Base-by-base conservation (phyloP, 2,797 vertebrate species). In the Atherinosoma microstoma region DNA sequence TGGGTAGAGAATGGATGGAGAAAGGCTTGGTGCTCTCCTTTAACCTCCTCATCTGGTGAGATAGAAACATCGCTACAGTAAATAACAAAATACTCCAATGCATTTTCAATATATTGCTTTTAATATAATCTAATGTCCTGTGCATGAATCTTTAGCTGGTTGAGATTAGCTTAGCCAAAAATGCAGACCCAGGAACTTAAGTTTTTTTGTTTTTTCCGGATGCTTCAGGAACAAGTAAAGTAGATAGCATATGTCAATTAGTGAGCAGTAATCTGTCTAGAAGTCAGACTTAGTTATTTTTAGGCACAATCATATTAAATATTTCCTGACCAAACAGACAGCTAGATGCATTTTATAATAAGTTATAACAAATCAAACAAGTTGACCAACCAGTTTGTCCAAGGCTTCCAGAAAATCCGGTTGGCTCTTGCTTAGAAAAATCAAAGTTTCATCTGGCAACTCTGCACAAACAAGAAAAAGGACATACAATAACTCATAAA, bases 311-410 rank as follows among this genome's bases (percentile, higher is more conserved):
- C 22, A 35, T 20, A 20, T 20, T 47, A 49, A 30, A 20, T 64
- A 34, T n/a, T 47, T 64, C 16, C 9, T 36, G 10, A 35, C n/a
- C 20, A 22, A 38, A n/a, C 20, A 47, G 18, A 36, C n/a, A 4
- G 15, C 3, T 4, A 15, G 6, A 16, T 18, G 42, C 3, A 20
- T 18, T 45, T 45, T 45, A 47, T n/a, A 8, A 9, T n/a, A 45
- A 32, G 5, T 12, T 38, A n/a, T 0, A 11, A 2, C 18, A 49
- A 60, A 12, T 1, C 7, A 51, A 57, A 38, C 0, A 67, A 34
- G 0, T 63, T 8, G 30, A 95, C 96, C 91, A 84, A 98, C 97
- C 96, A 97, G 84, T 22, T 53, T 73, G 64, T 93, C 79, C 29
- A 97, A 64, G 0, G 88, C 82, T 0, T 94, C 68, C 60, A 98